Base-by-base conservation (phyloP, 2,888 invertebrate genomes). In the Sarcophaga caerulescens region DNA sequence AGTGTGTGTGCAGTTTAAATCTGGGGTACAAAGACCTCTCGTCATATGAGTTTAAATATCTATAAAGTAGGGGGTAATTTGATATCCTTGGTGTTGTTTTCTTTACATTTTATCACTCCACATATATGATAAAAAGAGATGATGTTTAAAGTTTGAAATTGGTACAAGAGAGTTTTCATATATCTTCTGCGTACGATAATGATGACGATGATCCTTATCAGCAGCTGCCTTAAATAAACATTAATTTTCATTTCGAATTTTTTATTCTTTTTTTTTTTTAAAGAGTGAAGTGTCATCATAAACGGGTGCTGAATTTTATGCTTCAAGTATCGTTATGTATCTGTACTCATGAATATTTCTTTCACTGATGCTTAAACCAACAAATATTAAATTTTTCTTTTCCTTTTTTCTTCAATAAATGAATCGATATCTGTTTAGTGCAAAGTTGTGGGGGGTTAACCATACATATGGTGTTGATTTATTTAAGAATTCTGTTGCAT, bases 281-380 rank as follows among this genome's bases (percentile, higher is more conserved):
- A 35, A 35, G 35, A 35, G 52, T 65, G n/a, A 14, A 75, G 69
- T 86, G 83, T 84, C 86, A 84, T 68, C 74, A 35, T 78, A 78
- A 81, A 66, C 70, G 83, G 77, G 81, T 81, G 81, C 73, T 70
- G 86, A 78, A 81, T 86, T 84, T 84, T 77, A 81, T 86, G 81
- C 77, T 84, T 84, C 83, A 86, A 86, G 83, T 81, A 47, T 47
- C 47, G 83, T 86, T 73, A n/a, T 60, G 19, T 66, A 14, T 44
- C 1, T 44, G 14, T 35, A 19, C 11, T 14, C 4, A 71, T 19
- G 8, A 52, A 17, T 79, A 21, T 70, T 57, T 45, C 60, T 63
- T 66, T 70, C 69, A 81, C 6, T 81, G 77, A 69, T 86, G 77
- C 73, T 44, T 74, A 78, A 70, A 84, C 74, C 73, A 81, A 86